Evolutionary conservation across 2,113 vertebrate species (phyloP), one percentile per base, ranked within the genome.

Genomic region (Entelurus aequoreus): DNA sequence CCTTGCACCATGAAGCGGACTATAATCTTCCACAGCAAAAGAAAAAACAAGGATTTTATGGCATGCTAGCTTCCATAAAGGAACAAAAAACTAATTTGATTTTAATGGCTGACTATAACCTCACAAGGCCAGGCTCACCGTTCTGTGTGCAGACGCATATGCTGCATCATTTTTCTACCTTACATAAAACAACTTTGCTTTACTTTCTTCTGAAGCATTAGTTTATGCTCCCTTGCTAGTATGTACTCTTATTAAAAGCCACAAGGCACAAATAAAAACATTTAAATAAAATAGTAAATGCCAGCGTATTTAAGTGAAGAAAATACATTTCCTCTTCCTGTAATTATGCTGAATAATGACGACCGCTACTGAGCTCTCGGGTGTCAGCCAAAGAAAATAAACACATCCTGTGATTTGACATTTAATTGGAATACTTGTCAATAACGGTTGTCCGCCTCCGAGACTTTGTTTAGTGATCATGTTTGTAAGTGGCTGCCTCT

Each of bases 401-500:
- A 59, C 19, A 12, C 16, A 56, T 66, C 52, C 54, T 50, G 56
- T 68, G 70, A 64, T 56, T 63, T 8, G 4, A 57, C 72, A 54
- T 66, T 38, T 71, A 64, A 82, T 69, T 77, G 60, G 57, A 69
- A 59, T 66, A 51, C 76, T 74, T 75, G 68, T 74, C 47, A 62
- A 68, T 71, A 72, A 77, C 65, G 65, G 62, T 46, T 2, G 51
- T 13, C 63, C 71, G 65, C 37, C 64, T 72, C 54, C 7, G 49
- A 53, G 48, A 65, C 60, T 75, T 77, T 71, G 60, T 70, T 84
- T 78, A 68, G 55, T 40, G 46, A 53, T 53, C 68, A 66, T 53
- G 40, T 69, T 72, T 71, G 52, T 63, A 79, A 78, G 70, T 71
- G 73, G 74, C 72, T 75, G 75, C 64, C 78, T 82, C 78, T 84